phyloP scores from a whole-genome alignment of 2,113 vertebrate genomes.

The Myiozetetes cayanensis region DNA sequence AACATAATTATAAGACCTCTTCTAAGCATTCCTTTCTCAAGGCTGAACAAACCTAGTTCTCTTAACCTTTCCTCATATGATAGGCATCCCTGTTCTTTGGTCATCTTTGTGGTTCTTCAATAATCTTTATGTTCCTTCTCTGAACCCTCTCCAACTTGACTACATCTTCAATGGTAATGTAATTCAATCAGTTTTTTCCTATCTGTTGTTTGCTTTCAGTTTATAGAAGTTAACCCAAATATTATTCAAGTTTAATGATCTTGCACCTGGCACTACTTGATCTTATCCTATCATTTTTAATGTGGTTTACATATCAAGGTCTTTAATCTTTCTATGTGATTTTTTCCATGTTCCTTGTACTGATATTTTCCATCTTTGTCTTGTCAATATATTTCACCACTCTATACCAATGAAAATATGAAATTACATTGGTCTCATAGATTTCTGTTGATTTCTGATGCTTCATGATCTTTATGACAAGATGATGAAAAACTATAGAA shows the following conservation, averaged over 20 bases:
- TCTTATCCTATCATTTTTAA: neutral
- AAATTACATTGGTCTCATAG: fast-evolving
- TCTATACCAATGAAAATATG: neutral
- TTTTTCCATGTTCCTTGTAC: neutral
- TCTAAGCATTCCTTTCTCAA: neutral
- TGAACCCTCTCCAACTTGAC: neutral
- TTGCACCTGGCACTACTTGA: neutral
- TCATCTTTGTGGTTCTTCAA: neutral
- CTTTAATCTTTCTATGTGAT: neutral
- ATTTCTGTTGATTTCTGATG: neutral
- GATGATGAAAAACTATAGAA: neutral
- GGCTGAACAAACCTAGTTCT: neutral
- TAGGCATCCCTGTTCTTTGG: neutral
- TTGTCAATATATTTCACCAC: neutral
- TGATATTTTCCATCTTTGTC: neutral
- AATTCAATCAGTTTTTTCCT: neutral
- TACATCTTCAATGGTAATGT: neutral
- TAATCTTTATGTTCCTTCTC: neutral
- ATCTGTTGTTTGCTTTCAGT: neutral
- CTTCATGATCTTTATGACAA: neutral
- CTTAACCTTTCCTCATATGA: neutral
- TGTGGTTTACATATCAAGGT: neutral
- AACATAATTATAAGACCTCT: neutral
- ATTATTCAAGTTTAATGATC: neutral
- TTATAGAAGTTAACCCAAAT: neutral